Evolutionary conservation across 2,797 vertebrate species (phyloP).

Genomic region (Emys orbicularis): DNA sequence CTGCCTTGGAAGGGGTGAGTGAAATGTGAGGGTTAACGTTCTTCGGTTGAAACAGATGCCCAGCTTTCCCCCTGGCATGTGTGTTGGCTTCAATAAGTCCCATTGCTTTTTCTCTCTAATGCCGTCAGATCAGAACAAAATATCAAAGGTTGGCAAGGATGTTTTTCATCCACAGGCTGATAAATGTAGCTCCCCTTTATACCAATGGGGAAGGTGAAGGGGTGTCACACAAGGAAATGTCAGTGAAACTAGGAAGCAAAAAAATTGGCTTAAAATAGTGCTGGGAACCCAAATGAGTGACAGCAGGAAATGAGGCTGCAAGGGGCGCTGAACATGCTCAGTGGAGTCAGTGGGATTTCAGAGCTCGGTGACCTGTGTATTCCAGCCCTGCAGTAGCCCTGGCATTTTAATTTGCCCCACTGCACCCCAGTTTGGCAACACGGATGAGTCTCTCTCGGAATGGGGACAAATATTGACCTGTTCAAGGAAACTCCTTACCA

Average conservation of each 20-base stretch:
- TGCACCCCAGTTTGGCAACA: not conserved
- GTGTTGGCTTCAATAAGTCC: not conserved
- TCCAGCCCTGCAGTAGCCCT: not conserved
- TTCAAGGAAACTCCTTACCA: not conserved
- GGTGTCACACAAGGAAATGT: not conserved
- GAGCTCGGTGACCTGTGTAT: not conserved
- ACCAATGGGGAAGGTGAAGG: not conserved
- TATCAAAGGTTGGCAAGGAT: not conserved
- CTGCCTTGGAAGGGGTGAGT: conserved; percentile 78
- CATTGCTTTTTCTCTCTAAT: too few relatives aligned
- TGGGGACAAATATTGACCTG: not conserved
- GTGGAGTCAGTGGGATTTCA: not conserved
- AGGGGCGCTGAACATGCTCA: not conserved
- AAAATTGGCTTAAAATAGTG: not conserved
- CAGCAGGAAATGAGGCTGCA: not conserved
- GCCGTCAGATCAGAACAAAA: not conserved
- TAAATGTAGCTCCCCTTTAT: not conserved
- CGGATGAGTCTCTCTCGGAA: not conserved
- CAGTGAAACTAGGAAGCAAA: not conserved
- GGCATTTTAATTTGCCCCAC: not conserved
- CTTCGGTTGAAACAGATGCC: not conserved
- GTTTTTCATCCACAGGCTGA: not conserved
- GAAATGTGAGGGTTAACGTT: not conserved
- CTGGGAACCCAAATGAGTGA: not conserved
- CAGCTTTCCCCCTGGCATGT: not conserved